phyloP scores from a whole-genome alignment of 2,888 invertebrate genomes.

The Dicranocentrus wangi region DNA sequence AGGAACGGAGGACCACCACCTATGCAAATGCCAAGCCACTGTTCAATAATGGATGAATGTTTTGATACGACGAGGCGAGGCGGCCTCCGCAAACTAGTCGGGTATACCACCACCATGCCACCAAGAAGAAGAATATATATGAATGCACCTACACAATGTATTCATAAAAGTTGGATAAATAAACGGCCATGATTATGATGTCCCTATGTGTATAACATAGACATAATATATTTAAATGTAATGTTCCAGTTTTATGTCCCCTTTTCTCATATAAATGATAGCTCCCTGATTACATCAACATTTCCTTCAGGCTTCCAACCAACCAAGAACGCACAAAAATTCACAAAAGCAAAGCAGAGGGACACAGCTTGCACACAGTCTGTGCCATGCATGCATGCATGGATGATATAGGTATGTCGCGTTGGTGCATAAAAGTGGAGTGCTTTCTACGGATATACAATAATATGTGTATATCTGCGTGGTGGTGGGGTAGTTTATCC shows the following conservation, averaged over 20 bases:
- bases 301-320: conserved; percentile 46
- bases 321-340: conserved; percentile 8
- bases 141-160: too few relatives aligned
- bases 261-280: conserved; percentile 51
- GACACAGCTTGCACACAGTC: too few relatives aligned
- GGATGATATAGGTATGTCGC: neutral
- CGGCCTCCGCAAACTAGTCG: neutral
- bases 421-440: neutral
- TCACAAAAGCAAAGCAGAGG: neutral
- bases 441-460: too few relatives aligned
- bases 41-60: conserved; percentile 48
- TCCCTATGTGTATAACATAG: neutral
- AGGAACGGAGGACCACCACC: conserved; percentile 34
- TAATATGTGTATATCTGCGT: too few relatives aligned
- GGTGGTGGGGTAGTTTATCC: too few relatives aligned
- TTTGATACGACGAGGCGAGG: conserved; percentile 23
- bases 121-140: neutral
- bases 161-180: conserved; percentile 23
- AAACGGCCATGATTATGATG: neutral
- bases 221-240: conserved; percentile 46
- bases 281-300: conserved; percentile 54
- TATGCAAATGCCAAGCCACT: conserved; percentile 44
- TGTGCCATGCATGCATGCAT: neutral
- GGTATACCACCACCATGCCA: neutral
- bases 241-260: conserved; percentile 53